phyloP scores from a whole-genome alignment of 2,888 invertebrate genomes.

The Tineola bisselliella region DNA sequence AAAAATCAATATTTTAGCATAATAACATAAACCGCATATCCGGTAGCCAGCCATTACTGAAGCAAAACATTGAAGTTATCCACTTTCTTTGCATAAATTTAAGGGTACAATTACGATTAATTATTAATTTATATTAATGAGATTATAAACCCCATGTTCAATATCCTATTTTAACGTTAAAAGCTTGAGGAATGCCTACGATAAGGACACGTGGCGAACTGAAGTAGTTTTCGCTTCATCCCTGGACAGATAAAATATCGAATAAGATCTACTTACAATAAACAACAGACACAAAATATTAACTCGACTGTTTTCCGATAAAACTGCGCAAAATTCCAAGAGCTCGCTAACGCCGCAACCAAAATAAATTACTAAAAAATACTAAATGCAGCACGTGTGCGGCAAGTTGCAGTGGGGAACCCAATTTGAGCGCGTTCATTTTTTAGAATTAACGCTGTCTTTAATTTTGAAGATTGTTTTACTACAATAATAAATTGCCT shows the following conservation, averaged over 20 bases:
- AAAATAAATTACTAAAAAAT: conserved; percentile 51
- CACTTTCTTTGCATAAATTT: background rate
- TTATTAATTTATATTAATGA: background rate
- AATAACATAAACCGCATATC: conserved; percentile 3
- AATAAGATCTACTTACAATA: conserved; percentile 15
- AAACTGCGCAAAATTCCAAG: background rate
- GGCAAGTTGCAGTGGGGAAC: conserved; percentile 46
- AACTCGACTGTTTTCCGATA: background rate
- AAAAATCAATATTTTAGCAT: background rate
- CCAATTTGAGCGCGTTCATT: background rate
- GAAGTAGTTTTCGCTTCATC: conserved; percentile 59
- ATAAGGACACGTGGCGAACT: conserved; percentile 62
- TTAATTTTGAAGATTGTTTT: background rate
- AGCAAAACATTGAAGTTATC: background rate
- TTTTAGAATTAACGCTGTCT: background rate
- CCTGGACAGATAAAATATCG: conserved; percentile 49
- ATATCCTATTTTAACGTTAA: conserved; percentile 24
- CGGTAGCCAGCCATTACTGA: background rate
- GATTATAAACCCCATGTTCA: background rate
- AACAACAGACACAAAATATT: background rate
- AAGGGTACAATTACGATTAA: background rate
- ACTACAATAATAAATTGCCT: background rate
- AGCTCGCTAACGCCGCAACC: conserved; percentile 33
- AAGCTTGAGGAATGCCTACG: conserved; percentile 25
- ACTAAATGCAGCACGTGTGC: conserved; percentile 66